These are phyloP conservation scores for Tipula vernalis DNA, from an alignment of 2,888 invertebrate genomes.

Conservation along the genomic window DNA sequence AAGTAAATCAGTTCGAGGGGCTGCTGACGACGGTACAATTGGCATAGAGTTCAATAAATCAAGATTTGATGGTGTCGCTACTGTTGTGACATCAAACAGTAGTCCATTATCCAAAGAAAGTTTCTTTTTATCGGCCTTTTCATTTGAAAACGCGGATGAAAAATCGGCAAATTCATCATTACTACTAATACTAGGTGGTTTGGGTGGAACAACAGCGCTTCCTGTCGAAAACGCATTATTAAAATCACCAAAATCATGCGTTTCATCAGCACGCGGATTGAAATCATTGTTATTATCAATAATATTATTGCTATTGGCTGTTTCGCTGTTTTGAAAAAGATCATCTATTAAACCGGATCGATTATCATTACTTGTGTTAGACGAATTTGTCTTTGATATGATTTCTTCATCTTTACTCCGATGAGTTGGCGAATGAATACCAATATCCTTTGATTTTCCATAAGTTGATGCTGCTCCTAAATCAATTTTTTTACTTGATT, in stretches of 20 bases:
- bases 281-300: constrained; percentile 32
- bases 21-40: constrained; percentile 21
- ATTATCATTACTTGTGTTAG: constrained; percentile 24
- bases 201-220: neutral
- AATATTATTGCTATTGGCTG: constrained; percentile 17
- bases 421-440: constrained; percentile 35
- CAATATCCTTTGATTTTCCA: constrained; percentile 37
- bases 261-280: constrained; percentile 36
- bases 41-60: constrained; percentile 18
- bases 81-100: neutral
- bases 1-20: constrained; percentile 32
- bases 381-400: constrained; percentile 21
- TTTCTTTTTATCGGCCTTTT: constrained; percentile 17
- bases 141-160: constrained; percentile 49
- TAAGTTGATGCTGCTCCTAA: constrained; percentile 56
- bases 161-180: constrained; percentile 72
- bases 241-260: constrained; percentile 66
- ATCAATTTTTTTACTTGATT: constrained; percentile 43
- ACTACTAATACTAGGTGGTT: constrained; percentile 20
- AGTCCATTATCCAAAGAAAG: constrained; percentile 13
- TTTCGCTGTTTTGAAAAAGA: constrained; percentile 28
- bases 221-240: constrained; percentile 46
- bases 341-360: constrained; percentile 41
- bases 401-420: constrained; percentile 31
- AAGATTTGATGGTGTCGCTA: constrained; percentile 9